Base-by-base conservation (phyloP, 1,140 invertebrate species). In the Ditylenchus dipsaci region DNA sequence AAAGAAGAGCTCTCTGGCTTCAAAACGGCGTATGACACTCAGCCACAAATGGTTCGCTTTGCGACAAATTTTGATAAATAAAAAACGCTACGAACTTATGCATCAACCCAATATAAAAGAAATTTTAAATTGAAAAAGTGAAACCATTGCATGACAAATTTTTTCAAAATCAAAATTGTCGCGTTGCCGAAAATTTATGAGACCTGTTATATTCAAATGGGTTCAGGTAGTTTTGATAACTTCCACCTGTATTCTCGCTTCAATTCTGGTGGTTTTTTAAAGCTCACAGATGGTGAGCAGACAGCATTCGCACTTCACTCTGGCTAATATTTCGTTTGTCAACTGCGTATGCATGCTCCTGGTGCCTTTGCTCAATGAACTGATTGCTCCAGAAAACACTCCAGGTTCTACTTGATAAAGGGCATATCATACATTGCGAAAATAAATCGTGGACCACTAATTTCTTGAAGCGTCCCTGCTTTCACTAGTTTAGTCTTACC, bases 311-410 rank as follows among this genome's bases (percentile, higher is more conserved):
- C 79, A 81, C 61, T 81, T 81, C 43, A 83, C 80, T 1, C 60
- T 81, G 64, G 79, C 80, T 43, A 81, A 76, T 57, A 80, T 83
- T 23, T 76, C 79, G 42, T 76, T 81, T 59, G 47, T 81, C 13
- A 73, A 82, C 30, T 81, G 79, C 49, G 74, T 81, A 30, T 81
- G 81, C 47, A 81, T 81, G 79, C 70, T 81, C 17, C 29, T 81
- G 26, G 76, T 77, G 15, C 71, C 72, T 69, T 59, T 74, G 13
- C 71, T 81, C 21, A 81, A 80, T 63, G 78, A 79, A 38, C 17
- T 80, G n/a, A 72, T 82, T 59, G 74, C 75, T n/a, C 70, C 76
- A 19, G 75, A 80, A 23, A 80, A 80, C 59, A 43, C 67, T 11
- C 76, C 74, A 19, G 61, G 73, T 78, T 5, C 33, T 38, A 11